phyloP scores from a whole-genome alignment of 2,888 invertebrate genomes.

The Epicampocera succincta region DNA sequence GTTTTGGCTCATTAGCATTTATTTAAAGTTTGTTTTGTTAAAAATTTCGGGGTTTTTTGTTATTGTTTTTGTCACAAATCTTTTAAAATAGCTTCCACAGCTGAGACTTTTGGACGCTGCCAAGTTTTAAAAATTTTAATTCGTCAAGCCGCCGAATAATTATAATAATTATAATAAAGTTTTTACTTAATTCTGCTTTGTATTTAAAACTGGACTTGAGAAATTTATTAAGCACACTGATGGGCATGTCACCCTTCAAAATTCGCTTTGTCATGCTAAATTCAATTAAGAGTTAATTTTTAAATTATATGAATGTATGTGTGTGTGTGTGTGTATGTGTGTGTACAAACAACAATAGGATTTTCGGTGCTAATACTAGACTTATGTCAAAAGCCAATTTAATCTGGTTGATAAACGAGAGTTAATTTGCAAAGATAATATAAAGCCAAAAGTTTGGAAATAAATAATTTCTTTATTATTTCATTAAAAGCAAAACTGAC shows the following conservation, averaged over 20 bases:
- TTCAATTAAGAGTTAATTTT: constrained; percentile 43
- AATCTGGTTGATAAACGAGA: constrained; percentile 40
- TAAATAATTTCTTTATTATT: constrained; percentile 14
- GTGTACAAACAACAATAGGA: neutral
- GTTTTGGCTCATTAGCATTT: too few relatives aligned
- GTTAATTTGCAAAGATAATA: constrained; percentile 14
- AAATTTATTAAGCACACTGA: constrained; percentile 4
- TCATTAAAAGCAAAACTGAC: neutral
- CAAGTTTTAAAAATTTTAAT: too few relatives aligned
- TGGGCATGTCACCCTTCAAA: neutral
- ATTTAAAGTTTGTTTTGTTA: too few relatives aligned
- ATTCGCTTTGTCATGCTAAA: constrained; percentile 48
- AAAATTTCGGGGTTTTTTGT: too few relatives aligned
- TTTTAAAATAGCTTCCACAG: too few relatives aligned
- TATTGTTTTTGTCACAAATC: too few relatives aligned
- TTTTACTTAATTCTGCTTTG: constrained; percentile 11
- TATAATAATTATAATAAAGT: too few relatives aligned
- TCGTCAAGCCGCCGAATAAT: too few relatives aligned
- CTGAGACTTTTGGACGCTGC: too few relatives aligned
- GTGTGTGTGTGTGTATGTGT: neutral
- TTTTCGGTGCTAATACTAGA: neutral
- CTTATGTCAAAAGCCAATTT: constrained; percentile 28
- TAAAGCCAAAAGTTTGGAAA: constrained; percentile 5
- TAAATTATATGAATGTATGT: neutral
- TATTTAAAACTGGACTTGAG: neutral